Percentiles rank a stretch among this genome's conserved stretches.
Conservation (phyloP, 2,113 vertebrate genomes). For the Lontra canadensis region DNA sequence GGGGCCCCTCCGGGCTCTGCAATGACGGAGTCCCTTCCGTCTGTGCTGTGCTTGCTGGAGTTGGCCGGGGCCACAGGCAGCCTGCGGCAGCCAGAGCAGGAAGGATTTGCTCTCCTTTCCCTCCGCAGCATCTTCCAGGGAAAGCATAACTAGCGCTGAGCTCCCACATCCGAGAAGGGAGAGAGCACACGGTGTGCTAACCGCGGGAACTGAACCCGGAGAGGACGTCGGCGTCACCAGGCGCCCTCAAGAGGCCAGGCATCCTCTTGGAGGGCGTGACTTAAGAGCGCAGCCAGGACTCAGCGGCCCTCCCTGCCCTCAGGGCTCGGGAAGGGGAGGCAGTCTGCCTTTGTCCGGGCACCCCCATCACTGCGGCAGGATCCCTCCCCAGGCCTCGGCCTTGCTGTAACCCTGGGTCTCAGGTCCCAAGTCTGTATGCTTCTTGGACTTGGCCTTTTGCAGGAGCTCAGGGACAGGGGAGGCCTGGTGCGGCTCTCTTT, state of each 20-base stretch:
- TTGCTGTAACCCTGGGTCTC: neutral
- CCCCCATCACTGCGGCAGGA: too few species aligned
- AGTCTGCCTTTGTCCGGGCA: neutral
- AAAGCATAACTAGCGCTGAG: neutral
- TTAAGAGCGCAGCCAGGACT: too few species aligned
- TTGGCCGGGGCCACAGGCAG: neutral
- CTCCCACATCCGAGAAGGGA: conserved; percentile 11
- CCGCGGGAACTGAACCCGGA: neutral
- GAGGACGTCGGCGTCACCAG: neutral
- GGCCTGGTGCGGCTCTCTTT: neutral
- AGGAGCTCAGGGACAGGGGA: neutral
- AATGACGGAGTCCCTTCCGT: neutral
- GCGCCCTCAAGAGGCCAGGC: too few species aligned
- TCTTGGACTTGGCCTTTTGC: neutral
- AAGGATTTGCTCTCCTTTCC: conserved; percentile 19
- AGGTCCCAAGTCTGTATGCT: neutral
- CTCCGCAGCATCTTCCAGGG: conserved; percentile 22
- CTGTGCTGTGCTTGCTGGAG: neutral
- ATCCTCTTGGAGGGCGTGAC: too few species aligned
- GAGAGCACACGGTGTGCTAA: neutral
- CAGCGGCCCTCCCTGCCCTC: neutral
- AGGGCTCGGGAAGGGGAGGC: neutral
- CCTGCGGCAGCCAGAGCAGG: neutral
- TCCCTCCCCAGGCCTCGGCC: neutral
- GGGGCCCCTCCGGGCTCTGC: neutral